phyloP scores from a whole-genome alignment of 2,113 vertebrate genomes.

The Cepphus grylle region DNA sequence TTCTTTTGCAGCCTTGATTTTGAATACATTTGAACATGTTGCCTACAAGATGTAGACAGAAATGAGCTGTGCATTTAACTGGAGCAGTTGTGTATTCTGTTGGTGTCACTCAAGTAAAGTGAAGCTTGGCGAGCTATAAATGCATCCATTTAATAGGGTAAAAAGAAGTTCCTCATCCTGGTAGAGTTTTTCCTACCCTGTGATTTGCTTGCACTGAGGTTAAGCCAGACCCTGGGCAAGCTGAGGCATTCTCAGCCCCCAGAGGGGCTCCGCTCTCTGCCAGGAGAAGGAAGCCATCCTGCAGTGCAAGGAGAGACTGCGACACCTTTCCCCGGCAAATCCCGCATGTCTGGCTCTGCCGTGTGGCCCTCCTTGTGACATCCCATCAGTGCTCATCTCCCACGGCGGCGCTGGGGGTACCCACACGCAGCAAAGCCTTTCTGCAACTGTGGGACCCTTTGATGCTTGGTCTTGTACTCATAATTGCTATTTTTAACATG shows the following conservation, averaged over 20 bases:
- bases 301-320: not conserved
- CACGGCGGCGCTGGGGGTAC: not conserved
- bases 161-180: not conserved
- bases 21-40: conserved; percentile 49
- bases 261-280: not conserved
- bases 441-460: not conserved
- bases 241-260: not conserved
- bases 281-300: not conserved
- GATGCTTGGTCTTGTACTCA: not conserved
- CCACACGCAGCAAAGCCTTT: not conserved
- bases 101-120: conserved; percentile 49
- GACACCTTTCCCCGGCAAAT: not conserved
- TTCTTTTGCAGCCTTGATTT: conserved; percentile 31
- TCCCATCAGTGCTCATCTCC: not conserved
- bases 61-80: conserved; percentile 40
- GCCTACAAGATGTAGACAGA: conserved; percentile 49
- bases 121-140: not conserved
- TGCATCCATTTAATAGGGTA: not conserved
- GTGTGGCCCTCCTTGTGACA: not conserved
- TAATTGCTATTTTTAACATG: not conserved
- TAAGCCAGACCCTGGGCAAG: not conserved
- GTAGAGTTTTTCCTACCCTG: not conserved
- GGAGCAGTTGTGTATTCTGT: conserved; percentile 38
- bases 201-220: not conserved
- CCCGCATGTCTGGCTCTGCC: rapidly evolving